Evolutionary conservation across 1,140 invertebrate species (phyloP), one percentile per base, ranked within the genome.

Genomic region (Drosophila murphyi): DNA sequence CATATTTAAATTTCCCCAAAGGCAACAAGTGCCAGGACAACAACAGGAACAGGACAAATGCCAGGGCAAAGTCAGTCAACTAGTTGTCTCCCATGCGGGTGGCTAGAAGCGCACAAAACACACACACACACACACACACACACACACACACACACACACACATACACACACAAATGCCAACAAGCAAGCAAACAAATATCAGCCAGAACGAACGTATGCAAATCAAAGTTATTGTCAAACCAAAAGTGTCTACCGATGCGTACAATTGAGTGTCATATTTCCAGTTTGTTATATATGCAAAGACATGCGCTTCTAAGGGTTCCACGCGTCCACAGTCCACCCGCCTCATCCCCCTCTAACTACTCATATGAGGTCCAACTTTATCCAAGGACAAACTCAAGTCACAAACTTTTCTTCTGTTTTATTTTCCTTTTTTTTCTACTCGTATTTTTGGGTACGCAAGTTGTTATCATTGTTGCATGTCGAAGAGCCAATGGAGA

Each of bases 211-310:
- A 70, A 61, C 65, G 67, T 64, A 87, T 74, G 80, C 83, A 89
- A 87, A 88, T 87, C 83, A 87, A 87, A 87, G 85, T 83, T 83
- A 87, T 89, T 88, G 85, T 89, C 80, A 89, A 67, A 69, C 70
- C 71, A 83, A 88, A 88, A 89, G 73, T 74, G 78, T 65, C 85
- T 74, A 89, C 70, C 80, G 85, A 85, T 89, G 85, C 85, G 85
- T 78, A 89, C 85, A 88, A 88, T 88, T 89, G 85, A 88, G 85
- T 88, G 85, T 89, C 85, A 88, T 88, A 89, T 88, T 85, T 89
- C 74, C 71, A 85, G 78, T 78, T 85, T 80, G 77, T 86, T 85
- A 69, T 78, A 60, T 77, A 80, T 88, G 78, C 75, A 70, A 76
- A 56, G 54, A 29, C 39, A 31, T 59, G 10, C 20, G 10, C 28